phyloP scores from a whole-genome alignment of 2,888 invertebrate species.

The Cantharis rufa region DNA sequence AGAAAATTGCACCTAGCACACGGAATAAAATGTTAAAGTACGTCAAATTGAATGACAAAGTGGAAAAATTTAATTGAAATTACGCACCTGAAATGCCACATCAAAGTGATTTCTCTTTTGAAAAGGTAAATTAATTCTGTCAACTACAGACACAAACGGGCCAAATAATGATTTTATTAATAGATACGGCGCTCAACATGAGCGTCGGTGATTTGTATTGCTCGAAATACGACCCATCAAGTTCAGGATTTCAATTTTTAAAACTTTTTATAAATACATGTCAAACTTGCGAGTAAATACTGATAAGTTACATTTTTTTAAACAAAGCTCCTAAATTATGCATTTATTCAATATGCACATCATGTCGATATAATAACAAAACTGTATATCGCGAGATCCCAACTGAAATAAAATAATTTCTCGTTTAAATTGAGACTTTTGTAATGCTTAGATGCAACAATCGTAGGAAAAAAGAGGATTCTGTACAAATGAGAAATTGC shows the following conservation, averaged over 20 bases:
- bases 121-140: conserved; percentile 46
- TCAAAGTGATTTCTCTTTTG: conserved; percentile 38
- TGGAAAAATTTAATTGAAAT: conserved; percentile 33
- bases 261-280: conserved; percentile 15
- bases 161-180: conserved; percentile 37
- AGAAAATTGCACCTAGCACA: neutral
- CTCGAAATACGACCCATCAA: conserved; percentile 34
- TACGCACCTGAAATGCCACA: conserved; percentile 39
- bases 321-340: neutral
- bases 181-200: conserved; percentile 34
- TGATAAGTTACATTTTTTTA: conserved; percentile 8
- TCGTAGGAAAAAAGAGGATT: neutral
- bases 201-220: conserved; percentile 30
- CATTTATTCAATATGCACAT: no score
- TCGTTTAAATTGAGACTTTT: neutral
- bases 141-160: conserved; percentile 39
- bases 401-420: no score
- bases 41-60: conserved; percentile 18
- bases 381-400: no score
- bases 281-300: conserved; percentile 16
- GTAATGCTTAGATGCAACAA: neutral
- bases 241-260: conserved; percentile 38
- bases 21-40: neutral
- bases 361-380: no score
- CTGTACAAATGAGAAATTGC: conserved; percentile 1